phyloP scores from a whole-genome alignment of 2,797 vertebrate genomes.

The Thripadectes ignobilis region DNA sequence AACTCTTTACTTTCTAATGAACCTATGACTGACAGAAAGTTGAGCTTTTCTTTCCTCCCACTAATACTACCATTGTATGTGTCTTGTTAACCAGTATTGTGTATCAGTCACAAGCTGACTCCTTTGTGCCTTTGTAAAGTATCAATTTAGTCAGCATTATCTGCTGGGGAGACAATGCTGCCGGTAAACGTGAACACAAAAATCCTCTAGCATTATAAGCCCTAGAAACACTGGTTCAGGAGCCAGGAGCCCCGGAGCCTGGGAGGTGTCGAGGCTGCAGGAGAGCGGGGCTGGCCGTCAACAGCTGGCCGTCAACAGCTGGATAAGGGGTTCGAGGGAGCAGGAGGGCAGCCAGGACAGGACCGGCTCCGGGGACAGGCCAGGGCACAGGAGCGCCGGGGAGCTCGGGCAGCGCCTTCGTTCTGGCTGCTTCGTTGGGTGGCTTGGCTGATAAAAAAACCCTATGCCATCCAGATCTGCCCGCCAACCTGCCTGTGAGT shows the following conservation, averaged over 20 bases:
- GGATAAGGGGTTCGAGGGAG: accelerated
- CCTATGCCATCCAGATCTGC: not conserved
- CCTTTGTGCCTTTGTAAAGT: slow-evolving; percentile 66
- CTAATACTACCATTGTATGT: slow-evolving; percentile 61
- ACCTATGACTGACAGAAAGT: slow-evolving; percentile 56
- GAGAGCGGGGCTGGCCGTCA: not conserved
- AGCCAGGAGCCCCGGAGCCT: not conserved
- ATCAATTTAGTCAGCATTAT: slow-evolving; percentile 64
- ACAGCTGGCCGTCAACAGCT: not conserved
- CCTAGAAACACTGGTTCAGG: not conserved
- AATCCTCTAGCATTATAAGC: not conserved
- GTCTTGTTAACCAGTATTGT: slow-evolving; percentile 59
- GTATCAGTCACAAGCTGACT: slow-evolving; percentile 68
- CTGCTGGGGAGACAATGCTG: slow-evolving; percentile 26
- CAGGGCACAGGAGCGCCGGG: accelerated
- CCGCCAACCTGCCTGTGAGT: not conserved
- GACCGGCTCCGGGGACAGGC: accelerated
- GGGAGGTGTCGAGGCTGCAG: not conserved
- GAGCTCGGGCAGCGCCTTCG: accelerated
- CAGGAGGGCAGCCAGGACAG: not conserved
- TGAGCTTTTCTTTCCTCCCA: slow-evolving; percentile 66
- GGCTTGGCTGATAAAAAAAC: not conserved
- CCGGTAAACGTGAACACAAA: slow-evolving; percentile 14
- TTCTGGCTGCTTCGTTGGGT: not conserved
- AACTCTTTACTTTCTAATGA: slow-evolving; percentile 52